Conservation (phyloP, 1,140 invertebrate species). For the Trinorchestia longiramus region DNA sequence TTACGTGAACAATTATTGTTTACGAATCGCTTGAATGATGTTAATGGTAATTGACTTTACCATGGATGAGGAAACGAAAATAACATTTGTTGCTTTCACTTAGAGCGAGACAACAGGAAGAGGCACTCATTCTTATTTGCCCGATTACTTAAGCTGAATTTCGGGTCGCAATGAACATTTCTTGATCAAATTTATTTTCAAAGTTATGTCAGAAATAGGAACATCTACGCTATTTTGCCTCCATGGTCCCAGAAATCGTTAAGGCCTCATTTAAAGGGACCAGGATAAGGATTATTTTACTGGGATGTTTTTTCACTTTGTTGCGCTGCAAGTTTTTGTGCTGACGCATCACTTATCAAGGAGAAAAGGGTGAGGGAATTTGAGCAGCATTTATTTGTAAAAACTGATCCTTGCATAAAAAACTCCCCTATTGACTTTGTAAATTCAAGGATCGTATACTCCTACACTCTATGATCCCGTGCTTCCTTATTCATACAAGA, state of each 20-base stretch:
- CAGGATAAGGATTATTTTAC: neutral
- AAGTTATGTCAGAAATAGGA: neutral
- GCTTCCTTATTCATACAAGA: too few relatives aligned
- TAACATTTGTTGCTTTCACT: too few relatives aligned
- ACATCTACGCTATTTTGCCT: neutral
- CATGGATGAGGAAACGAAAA: too few relatives aligned
- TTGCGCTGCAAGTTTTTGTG: neutral
- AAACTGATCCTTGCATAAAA: neutral
- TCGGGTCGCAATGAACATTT: neutral
- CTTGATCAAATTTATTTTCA: neutral
- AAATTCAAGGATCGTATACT: too few relatives aligned
- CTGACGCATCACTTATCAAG: neutral
- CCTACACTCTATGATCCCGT: too few relatives aligned
- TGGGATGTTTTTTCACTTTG: neutral
- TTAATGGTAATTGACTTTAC: neutral
- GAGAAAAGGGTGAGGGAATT: neutral
- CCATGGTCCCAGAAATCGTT: neutral
- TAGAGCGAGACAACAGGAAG: too few relatives aligned
- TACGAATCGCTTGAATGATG: neutral
- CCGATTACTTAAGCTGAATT: neutral
- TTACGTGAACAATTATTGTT: neutral
- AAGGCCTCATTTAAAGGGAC: neutral
- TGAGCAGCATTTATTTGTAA: neutral
- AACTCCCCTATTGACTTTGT: neutral
- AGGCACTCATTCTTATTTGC: neutral